Evolutionary conservation across 1,140 invertebrate species (phyloP), one percentile per base, ranked within the genome.

Genomic region (Drosophila trapezifrons): DNA sequence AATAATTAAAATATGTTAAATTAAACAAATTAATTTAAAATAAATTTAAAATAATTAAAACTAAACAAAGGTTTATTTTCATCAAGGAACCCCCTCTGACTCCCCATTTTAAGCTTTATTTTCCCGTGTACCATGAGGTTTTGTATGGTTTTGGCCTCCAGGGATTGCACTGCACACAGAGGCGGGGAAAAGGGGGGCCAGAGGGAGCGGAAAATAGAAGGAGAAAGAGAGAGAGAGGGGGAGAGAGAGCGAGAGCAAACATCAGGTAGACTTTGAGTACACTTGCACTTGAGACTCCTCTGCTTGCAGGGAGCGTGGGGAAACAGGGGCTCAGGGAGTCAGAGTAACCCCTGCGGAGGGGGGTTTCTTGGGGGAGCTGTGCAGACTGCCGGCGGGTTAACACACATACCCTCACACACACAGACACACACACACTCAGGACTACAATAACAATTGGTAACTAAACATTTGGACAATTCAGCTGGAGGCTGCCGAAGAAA

Each of bases 221-320:
- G 40, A 65, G 64, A 43, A 7, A 25, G 62, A 1, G 25, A 20
- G 37, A 10, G 5, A 32, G 46, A 35, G n/a, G n/a, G n/a, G n/a
- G 62, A 1, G 25, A 20, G 37, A 10, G 5, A 32, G 46, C 27
- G 46, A 43, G 32, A 67, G 63, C 73, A 84, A 84, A 84, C 81
- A 85, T 63, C 55, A 77, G 81, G 81, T 71, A 81, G 81, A 80
- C 81, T 80, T 76, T 85, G 56, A 84, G 81, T 69, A 85, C 71
- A 83, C 81, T 83, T 84, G 77, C 70, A 86, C 82, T 78, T 81
- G 72, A 81, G 67, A 84, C 78, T 75, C 58, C 38, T 69, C 46
- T 27, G 37, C 35, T 73, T 40, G 47, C 42, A 25, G 52, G 54
- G 59, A 18, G 49, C 38, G 40, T 32, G 35, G 40, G 55, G 45